Evolutionary conservation across 2,888 invertebrate genomes (phyloP), one percentile per base, ranked within the genome.

Genomic region (Cheilosia urbana): DNA sequence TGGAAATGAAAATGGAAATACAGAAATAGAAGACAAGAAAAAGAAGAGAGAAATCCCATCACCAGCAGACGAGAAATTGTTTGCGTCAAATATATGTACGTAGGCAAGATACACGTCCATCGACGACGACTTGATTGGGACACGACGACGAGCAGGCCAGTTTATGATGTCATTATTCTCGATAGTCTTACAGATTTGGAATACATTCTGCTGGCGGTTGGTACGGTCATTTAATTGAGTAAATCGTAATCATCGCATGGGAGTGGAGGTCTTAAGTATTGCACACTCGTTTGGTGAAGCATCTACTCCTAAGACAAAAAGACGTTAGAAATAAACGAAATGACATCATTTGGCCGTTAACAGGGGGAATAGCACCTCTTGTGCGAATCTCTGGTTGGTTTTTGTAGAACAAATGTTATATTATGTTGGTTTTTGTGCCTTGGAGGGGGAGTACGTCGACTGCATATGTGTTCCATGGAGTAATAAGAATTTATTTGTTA

Each of bases 121-220:
- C 60, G 2, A 21, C 57, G 17, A 49, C 37, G 45, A 73, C 60
- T 55, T 53, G 72, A 58, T 34, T 42, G 27, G 17, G 13, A 30
- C 2, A 30, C 30, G 27, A 19, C 19, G 58, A 51, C 30, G 68
- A 63, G 40, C 51, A 51, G 58, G 65, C 42, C 17, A 79, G 75
- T 80, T 84, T 75, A 80, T 84, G 84, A 80, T 84, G 84, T 84
- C 84, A 84, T 84, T 84, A 84, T 51, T 80, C 57, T 69, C 47
- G 51, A 79, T 75, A 63, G 68, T 58, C 53, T 57, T 71, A 53
- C 58, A 65, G 80, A 69, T 75, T 79, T 79, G 58, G 53, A 55
- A 55, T 60, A 66, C 21, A 73, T 65, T 69, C 60, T 69, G 51
- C 51, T 58, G 51, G 53, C 55, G 60, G 42, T 42, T 72, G 55